phyloP scores from a whole-genome alignment of 2,888 invertebrate genomes.

The Hedychridium roseum region DNA sequence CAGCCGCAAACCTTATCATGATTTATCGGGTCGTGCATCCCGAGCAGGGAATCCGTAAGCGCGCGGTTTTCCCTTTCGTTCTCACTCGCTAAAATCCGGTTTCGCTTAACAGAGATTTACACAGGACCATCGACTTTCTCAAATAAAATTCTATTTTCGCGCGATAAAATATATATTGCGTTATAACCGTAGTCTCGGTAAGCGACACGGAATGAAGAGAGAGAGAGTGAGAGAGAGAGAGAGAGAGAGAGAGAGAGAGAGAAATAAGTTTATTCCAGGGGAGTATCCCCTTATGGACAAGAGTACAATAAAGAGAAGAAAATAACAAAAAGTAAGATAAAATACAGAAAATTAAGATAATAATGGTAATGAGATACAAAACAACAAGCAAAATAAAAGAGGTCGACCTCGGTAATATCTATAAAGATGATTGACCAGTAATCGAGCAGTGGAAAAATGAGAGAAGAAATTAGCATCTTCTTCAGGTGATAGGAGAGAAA shows the following conservation, averaged over 20 bases:
- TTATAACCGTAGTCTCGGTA: constrained; percentile 11
- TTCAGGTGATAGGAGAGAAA: not conserved
- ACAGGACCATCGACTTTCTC: constrained; percentile 1
- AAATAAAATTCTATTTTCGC: constrained; percentile 12
- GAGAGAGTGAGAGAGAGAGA: not conserved
- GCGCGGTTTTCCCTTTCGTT: no score
- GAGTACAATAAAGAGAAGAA: no score
- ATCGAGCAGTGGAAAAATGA: no score
- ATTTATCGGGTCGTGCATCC: no score
- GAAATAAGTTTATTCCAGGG: not conserved
- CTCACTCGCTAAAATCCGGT: no score
- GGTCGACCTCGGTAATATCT: no score
- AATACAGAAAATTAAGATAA: not conserved
- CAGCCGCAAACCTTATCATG: no score
- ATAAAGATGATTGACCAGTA: no score
- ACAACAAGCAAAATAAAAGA: not conserved
- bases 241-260: not conserved
- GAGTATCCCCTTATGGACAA: not conserved
- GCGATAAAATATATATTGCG: constrained; percentile 7
- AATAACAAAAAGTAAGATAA: not conserved
- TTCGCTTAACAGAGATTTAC: no score
- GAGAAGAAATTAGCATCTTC: no score
- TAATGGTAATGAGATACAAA: constrained; percentile 10
- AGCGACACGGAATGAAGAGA: constrained; percentile 1
- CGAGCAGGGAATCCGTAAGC: no score